phyloP scores from a whole-genome alignment of 2,888 invertebrate species.

The Mythimna loreyi region DNA sequence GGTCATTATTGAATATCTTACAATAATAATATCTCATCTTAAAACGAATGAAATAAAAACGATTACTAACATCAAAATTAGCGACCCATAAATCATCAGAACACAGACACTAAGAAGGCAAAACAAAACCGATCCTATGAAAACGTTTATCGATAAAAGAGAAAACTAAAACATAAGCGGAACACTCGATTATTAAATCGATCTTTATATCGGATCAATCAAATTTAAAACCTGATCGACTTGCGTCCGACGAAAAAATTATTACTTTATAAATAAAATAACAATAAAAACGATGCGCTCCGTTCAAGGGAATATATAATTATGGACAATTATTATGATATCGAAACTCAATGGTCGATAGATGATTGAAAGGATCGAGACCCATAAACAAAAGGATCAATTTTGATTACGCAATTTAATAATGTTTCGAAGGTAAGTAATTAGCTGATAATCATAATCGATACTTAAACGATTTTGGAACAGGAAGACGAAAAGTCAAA shows the following conservation, averaged over 20 bases:
- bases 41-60: conserved; percentile 60
- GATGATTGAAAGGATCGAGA: conserved; percentile 90
- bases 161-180: conserved; percentile 82
- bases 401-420: conserved; percentile 89
- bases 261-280: conserved; percentile 91
- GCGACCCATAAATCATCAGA: conserved; percentile 78
- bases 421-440: conserved; percentile 80
- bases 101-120: conserved; percentile 78
- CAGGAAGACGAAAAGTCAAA: conserved; percentile 70
- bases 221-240: conserved; percentile 90
- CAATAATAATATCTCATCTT: conserved; percentile 45
- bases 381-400: conserved; percentile 90
- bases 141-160: conserved; percentile 85
- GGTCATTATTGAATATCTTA: conserved; percentile 47
- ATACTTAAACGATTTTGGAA: conserved; percentile 71
- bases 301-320: conserved; percentile 90
- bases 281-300: conserved; percentile 90
- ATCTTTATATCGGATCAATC: conserved; percentile 91
- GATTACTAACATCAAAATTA: conserved; percentile 74
- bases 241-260: conserved; percentile 88
- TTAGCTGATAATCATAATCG: conserved; percentile 84
- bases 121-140: conserved; percentile 79
- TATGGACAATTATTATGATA: conserved; percentile 91
- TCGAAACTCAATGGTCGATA: conserved; percentile 89
- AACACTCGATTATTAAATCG: conserved; percentile 89